Evolutionary conservation across 2,888 invertebrate species (phyloP).

Genomic region (Euproctis similis): DNA sequence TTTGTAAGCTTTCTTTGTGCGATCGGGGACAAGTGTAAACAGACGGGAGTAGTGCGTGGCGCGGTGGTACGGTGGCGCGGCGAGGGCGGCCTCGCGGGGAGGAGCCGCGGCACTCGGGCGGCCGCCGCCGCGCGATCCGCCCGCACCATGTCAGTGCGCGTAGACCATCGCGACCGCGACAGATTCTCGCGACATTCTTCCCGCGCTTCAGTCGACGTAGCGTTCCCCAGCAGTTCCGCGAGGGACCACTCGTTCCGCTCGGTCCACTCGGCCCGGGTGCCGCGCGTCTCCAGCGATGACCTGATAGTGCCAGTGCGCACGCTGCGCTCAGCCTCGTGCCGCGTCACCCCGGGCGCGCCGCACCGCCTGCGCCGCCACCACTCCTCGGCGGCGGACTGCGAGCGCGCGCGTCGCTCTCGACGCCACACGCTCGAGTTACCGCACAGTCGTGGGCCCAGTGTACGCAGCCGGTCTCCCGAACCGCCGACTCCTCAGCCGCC

Average conservation of each 20-base stretch:
- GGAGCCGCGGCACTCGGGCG: conserved; percentile 63
- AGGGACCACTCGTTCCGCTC: conserved; percentile 67
- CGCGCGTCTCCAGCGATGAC: conserved; percentile 65
- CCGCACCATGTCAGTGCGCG: conserved; percentile 71
- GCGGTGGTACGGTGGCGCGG: conserved; percentile 10
- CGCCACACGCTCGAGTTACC: conserved; percentile 65
- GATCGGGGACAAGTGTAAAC: conserved; percentile 64
- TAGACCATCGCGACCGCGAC: conserved; percentile 65
- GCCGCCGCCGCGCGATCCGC: conserved; percentile 68
- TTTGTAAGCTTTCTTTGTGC: conserved; percentile 60
- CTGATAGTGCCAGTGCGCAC: conserved; percentile 68
- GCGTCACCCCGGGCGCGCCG: conserved; percentile 62
- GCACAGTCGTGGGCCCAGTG: conserved; percentile 62
- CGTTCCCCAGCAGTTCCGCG: conserved; percentile 57
- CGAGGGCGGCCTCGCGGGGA: conserved; percentile 34
- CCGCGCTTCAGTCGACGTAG: conserved; percentile 67
- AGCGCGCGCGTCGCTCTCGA: conserved; percentile 63
- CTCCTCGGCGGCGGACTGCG: conserved; percentile 68
- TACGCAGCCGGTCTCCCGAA: conserved; percentile 64
- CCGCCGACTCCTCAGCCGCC: conserved; percentile 50
- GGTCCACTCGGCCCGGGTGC: conserved; percentile 66
- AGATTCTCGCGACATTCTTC: conserved; percentile 70
- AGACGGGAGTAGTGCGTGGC: conserved; percentile 48
- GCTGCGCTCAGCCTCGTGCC: conserved; percentile 65
- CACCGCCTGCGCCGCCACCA: conserved; percentile 68